These are phyloP conservation scores for Herminia tarsipennalis DNA, from an alignment of 2,888 invertebrate genomes.

Conservation along the genomic window DNA sequence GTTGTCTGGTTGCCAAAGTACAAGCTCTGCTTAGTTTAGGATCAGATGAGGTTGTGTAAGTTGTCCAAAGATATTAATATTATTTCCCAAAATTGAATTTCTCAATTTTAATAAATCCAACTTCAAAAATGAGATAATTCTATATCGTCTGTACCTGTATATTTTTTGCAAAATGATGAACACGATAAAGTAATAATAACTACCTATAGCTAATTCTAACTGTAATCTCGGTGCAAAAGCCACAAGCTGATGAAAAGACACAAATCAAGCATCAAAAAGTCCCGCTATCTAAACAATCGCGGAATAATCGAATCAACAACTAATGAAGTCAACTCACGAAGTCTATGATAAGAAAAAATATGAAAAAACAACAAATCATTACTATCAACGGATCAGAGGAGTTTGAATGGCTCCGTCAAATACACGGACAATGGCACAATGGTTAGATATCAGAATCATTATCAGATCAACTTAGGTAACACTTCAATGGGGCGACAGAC, in stretches of 20 bases:
- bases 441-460: slow-evolving; percentile 50
- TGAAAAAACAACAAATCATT: slow-evolving; percentile 50
- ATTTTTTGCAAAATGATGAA: background rate
- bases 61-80: no score
- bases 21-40: no score
- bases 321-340: slow-evolving; percentile 47
- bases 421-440: slow-evolving; percentile 50
- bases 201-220: background rate
- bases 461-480: slow-evolving; percentile 59
- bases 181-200: background rate
- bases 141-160: no score
- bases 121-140: no score
- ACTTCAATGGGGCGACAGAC: slow-evolving; percentile 46
- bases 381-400: slow-evolving; percentile 48
- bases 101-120: no score
- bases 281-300: slow-evolving; percentile 28
- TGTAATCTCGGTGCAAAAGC: background rate
- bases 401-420: slow-evolving; percentile 53
- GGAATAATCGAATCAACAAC: slow-evolving; percentile 23
- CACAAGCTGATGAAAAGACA: slow-evolving; percentile 10
- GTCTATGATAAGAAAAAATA: slow-evolving; percentile 35
- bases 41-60: no score
- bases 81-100: no score
- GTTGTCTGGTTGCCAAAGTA: no score
- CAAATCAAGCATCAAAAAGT: slow-evolving; percentile 20